These are phyloP conservation scores for Todiramphus saurophagus DNA, from an alignment of 2,113 vertebrate species.

Conservation along the genomic window DNA sequence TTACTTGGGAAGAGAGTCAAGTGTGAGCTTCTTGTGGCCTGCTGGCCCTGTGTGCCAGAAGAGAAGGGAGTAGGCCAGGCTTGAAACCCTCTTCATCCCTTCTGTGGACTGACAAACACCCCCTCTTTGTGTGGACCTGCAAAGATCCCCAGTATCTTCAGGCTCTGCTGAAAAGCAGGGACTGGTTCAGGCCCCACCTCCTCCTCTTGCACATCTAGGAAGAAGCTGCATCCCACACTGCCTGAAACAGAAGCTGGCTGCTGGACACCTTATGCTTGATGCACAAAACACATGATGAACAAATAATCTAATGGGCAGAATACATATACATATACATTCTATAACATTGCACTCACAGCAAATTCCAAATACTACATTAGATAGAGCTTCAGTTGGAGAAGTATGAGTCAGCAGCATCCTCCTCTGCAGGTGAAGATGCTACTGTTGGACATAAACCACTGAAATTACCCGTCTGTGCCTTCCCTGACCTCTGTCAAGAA, in stretches of 20 bases:
- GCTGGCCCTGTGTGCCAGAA: background rate
- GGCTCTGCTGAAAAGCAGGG: background rate
- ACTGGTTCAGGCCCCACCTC: background rate
- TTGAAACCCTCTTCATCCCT: background rate
- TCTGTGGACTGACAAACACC: background rate
- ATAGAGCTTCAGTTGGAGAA: background rate
- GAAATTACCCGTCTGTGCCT: background rate
- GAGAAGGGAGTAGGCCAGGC: background rate
- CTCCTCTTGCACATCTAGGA: background rate
- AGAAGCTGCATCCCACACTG: background rate
- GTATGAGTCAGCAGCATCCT: background rate
- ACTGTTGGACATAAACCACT: background rate
- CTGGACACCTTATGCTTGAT: background rate
- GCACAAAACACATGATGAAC: background rate
- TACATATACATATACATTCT: background rate
- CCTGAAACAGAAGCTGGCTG: background rate
- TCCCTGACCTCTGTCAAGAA: background rate
- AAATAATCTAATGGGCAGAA: background rate
- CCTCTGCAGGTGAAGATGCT: background rate
- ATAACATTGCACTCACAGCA: background rate
- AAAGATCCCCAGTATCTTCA: fast-evolving
- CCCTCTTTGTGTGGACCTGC: background rate
- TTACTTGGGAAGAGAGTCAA: background rate
- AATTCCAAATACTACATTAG: background rate
- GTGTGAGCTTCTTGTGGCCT: background rate